Evolutionary conservation across 2,797 vertebrate species (phyloP).

Genomic region (Sternarchorhynchus goeldii): DNA sequence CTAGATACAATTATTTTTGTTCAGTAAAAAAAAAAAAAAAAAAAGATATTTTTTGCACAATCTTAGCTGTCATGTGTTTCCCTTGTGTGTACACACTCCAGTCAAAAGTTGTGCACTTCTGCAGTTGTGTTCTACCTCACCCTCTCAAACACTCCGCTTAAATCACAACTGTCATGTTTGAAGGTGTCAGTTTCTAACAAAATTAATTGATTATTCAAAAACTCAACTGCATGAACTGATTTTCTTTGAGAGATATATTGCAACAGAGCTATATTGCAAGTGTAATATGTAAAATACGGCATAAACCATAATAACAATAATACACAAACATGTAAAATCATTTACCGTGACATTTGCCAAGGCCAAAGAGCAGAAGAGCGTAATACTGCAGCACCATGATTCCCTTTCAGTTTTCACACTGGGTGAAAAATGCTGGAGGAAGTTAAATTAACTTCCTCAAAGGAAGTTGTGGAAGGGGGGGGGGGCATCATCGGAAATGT

Average conservation of each 20-base stretch:
- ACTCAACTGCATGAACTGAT: background rate
- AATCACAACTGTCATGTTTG: no score
- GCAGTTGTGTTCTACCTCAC: no score
- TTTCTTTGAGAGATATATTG: background rate
- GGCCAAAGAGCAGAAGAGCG: background rate
- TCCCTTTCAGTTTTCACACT: background rate
- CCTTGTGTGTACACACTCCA: no score
- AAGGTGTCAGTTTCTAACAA: no score
- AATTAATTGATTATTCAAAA: background rate
- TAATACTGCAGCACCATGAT: conserved; percentile 1
- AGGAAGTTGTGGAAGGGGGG: background rate
- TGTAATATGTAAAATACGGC: background rate
- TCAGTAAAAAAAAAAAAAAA: no score
- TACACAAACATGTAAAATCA: background rate
- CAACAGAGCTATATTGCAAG: background rate
- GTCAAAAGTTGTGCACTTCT: no score
- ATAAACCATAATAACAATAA: background rate
- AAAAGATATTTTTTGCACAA: no score
- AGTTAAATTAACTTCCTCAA: background rate
- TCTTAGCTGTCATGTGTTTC: no score
- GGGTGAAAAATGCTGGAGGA: background rate
- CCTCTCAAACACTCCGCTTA: no score
- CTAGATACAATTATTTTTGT: no score
- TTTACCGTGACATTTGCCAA: conserved; percentile 8
- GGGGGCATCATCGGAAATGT: no score